Conservation (phyloP, 2,888 invertebrate genomes). For the Clostera curtula region DNA sequence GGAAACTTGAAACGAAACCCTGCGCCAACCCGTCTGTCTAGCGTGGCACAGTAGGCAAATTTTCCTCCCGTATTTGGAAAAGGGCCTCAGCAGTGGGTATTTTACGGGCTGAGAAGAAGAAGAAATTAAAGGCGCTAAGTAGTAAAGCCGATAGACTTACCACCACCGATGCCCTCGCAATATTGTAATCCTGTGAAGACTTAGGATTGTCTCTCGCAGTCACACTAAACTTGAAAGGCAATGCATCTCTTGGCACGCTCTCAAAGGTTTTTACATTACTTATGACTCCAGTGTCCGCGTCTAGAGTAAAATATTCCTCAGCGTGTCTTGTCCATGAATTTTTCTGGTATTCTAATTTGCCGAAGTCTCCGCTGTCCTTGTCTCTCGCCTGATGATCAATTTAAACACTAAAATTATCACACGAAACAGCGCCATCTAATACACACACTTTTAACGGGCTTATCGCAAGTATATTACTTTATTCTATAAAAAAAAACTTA, state of each 20-base stretch:
- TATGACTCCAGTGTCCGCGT: conserved; percentile 83
- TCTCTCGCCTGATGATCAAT: conserved; percentile 81
- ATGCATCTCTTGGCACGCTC: conserved; percentile 72
- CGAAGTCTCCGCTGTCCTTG: conserved; percentile 88
- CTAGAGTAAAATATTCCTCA: conserved; percentile 82
- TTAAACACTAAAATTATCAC: too few relatives aligned
- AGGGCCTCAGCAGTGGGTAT: too few relatives aligned
- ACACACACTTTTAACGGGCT: too few relatives aligned
- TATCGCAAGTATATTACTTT: too few relatives aligned
- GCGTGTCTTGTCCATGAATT: conserved; percentile 64
- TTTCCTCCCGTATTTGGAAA: too few relatives aligned
- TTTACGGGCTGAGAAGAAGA: too few relatives aligned
- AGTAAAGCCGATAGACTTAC: conserved; percentile 57
- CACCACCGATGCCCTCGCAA: conserved; percentile 78
- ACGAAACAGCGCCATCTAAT: too few relatives aligned
- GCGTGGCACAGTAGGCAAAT: too few relatives aligned
- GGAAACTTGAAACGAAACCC: too few relatives aligned
- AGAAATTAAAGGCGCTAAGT: not conserved
- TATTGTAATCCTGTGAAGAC: conserved; percentile 75
- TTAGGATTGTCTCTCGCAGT: conserved; percentile 85
- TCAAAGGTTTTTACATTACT: conserved; percentile 84
- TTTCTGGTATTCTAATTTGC: conserved; percentile 82
- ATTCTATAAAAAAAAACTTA: too few relatives aligned
- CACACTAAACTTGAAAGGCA: conserved; percentile 85
- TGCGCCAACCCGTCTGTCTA: too few relatives aligned